Base-by-base conservation (phyloP, 2,797 vertebrate genomes). In the Propithecus deckenii region DNA sequence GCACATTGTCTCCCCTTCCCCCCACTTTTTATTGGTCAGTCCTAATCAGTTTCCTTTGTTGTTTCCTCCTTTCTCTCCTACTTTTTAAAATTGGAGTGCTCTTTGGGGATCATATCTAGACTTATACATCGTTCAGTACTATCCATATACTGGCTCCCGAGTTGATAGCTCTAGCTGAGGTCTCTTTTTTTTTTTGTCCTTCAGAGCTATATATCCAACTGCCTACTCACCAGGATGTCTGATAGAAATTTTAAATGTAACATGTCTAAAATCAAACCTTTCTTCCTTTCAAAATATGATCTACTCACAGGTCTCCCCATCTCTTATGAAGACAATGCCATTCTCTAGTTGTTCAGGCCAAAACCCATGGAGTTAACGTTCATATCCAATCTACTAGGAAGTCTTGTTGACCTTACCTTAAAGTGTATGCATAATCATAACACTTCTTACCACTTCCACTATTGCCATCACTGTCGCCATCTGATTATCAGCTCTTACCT, bases 111-210 rank as follows among this genome's bases (percentile, higher is more conserved):
- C 17, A 18, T 71, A 32, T 72, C 22, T 87, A 78, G 89, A 67
- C 38, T 94, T 96, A 55, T 6, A 25, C 67, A 74, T 91, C 83
- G 95, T 86, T 69, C 41, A 48, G 65, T 93, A 52, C 25, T 93
- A 9, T 65, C 14, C 35, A 52, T 85, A 63, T 2, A 18, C 10
- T 41, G 41, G 25, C 20, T 81, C 12, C 46, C 43, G 86, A 84
- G 41, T 89, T 89, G 69, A 15, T 89, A 72, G 13, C 28, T 61
- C 50, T 86, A 81, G 52, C 50, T 69, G 46, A 94, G 71, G 46
- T 94, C 59, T 84, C 50, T 86, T 48, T n/a, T 59, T 79, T 79
- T 86, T 14, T 81, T 87, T 18, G 43, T 80, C 32, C 4, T 89
- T 92, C 32, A 67, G 38, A 93, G 71, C 25, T 25, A 22, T 87